Evolutionary conservation across 2,113 vertebrate genomes (phyloP).

Genomic region (Mesocricetus auratus): DNA sequence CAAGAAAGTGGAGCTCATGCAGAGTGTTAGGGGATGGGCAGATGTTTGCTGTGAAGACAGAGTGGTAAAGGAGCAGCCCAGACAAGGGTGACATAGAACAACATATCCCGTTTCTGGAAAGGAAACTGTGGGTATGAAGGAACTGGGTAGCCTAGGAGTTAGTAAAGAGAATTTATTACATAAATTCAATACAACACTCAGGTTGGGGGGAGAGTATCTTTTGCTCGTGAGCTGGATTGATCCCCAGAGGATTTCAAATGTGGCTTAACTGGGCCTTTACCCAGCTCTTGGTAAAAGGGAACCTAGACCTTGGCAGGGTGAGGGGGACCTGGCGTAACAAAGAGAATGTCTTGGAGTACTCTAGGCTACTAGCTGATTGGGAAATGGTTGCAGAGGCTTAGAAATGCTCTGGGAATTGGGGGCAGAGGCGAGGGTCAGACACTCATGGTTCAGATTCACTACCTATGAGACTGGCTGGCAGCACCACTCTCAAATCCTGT

Average conservation of each 20-base stretch:
- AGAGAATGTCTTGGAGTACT: neutral
- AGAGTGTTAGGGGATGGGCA: neutral
- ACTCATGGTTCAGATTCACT: neutral
- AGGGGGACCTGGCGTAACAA: neutral
- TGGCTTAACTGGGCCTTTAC: constrained; percentile 36
- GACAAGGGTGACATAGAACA: neutral
- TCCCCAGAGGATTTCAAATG: constrained; percentile 41
- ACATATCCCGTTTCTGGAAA: neutral
- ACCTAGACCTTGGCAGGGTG: neutral
- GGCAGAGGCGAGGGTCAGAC: neutral
- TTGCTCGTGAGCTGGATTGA: constrained; percentile 18
- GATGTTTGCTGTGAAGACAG: neutral
- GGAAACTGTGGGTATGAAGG: neutral
- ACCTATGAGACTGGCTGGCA: neutral
- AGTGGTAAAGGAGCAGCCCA: neutral
- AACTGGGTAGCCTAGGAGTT: neutral
- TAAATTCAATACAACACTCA: constrained; percentile 17
- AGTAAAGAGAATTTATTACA: neutral
- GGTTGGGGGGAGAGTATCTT: neutral
- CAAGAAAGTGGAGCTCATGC: neutral
- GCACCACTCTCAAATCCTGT: neutral
- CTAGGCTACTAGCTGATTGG: neutral
- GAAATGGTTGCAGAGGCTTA: constrained; percentile 13
- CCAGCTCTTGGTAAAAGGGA: constrained; percentile 24
- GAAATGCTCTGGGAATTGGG: neutral